Conservation (phyloP, 2,797 vertebrate species). For the Sebastes flavidus region DNA sequence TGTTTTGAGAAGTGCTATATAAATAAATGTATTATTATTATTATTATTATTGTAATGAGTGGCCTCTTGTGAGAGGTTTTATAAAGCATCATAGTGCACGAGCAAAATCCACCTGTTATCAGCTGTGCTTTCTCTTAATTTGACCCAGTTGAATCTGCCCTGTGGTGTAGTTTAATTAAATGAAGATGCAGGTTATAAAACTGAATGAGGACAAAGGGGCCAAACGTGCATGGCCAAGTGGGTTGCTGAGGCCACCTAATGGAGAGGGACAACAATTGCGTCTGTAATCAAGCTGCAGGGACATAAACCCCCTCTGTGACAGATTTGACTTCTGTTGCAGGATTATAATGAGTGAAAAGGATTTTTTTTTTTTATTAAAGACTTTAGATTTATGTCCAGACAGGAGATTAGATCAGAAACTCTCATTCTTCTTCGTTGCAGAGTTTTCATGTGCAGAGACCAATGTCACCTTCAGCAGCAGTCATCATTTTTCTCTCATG, state of each 20-base stretch:
- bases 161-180: conserved; percentile 8
- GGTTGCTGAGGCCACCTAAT: conserved; percentile 62
- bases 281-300: neutral
- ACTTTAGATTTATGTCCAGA: neutral
- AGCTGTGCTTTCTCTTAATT: neutral
- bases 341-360: conserved; percentile 19
- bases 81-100: neutral
- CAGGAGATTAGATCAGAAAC: neutral
- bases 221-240: neutral
- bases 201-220: conserved; percentile 15
- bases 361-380: neutral
- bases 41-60: neutral
- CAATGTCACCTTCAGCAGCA: conserved; percentile 38
- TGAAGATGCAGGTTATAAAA: conserved; percentile 39
- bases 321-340: neutral
- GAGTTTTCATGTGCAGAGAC: neutral
- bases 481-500: neutral
- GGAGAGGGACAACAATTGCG: conserved; percentile 31
- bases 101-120: neutral
- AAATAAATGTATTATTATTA: too few species aligned
- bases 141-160: neutral
- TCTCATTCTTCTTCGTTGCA: neutral
- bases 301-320: neutral
- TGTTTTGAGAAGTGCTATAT: too few species aligned
- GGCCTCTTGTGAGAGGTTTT: neutral